Conservation (phyloP, 2,888 invertebrate genomes). For the Scaeva pyrastri region DNA sequence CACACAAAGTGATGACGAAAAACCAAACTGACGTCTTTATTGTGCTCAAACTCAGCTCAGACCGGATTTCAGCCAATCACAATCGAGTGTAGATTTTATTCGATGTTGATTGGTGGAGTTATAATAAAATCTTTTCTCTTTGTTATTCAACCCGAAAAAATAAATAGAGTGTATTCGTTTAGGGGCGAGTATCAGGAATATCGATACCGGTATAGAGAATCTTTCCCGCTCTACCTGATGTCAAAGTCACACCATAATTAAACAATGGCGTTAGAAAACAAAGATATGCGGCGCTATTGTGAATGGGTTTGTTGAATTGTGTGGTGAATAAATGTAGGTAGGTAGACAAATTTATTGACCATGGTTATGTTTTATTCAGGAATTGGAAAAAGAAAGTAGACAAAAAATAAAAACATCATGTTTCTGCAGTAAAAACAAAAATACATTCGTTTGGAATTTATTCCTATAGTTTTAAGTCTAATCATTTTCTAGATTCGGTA, state of each 20-base stretch:
- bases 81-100: neutral
- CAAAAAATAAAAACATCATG: too few species aligned
- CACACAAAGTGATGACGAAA: constrained; percentile 50
- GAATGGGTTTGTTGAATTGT: neutral
- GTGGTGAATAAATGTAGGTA: constrained; percentile 2
- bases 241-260: neutral
- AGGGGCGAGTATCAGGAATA: constrained; percentile 16
- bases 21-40: constrained; percentile 59
- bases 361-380: neutral
- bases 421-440: too few species aligned
- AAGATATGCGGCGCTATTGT: constrained; percentile 41
- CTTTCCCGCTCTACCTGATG: constrained; percentile 21
- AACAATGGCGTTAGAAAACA: constrained; percentile 24
- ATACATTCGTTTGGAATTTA: too few species aligned
- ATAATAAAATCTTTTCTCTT: neutral
- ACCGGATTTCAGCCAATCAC: constrained; percentile 57
- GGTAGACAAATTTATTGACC: too few species aligned
- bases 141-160: neutral
- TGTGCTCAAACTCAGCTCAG: constrained; percentile 56
- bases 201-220: neutral
- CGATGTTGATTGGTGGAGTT: constrained; percentile 27
- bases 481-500: too few species aligned
- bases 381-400: neutral
- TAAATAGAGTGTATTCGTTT: constrained; percentile 20
- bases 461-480: too few species aligned